Conservation (phyloP, 2,888 invertebrate genomes). For the Heterodera filipjevi region DNA sequence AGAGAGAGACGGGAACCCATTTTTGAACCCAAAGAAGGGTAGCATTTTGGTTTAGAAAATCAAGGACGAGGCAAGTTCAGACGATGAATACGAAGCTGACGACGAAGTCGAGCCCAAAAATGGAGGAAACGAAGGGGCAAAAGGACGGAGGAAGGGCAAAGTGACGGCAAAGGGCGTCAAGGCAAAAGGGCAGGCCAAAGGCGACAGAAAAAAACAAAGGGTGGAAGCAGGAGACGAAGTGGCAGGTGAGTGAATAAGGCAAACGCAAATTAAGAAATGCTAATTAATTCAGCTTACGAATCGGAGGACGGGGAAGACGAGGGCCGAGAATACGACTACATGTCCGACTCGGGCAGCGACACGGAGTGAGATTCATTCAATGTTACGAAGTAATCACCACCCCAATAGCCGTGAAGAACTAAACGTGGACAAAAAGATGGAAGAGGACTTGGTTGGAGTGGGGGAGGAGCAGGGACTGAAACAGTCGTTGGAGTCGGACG, state of each 20-base stretch:
- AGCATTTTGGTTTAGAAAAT: constrained; percentile 53
- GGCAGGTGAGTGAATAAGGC: constrained; percentile 47
- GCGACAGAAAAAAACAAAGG: constrained; percentile 45
- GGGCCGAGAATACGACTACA: constrained; percentile 64
- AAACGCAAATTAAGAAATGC: neutral
- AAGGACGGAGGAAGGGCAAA: constrained; percentile 4
- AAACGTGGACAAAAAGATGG: constrained; percentile 71
- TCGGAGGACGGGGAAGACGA: constrained; percentile 64
- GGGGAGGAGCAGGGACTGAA: constrained; percentile 87
- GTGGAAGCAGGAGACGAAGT: constrained; percentile 62
- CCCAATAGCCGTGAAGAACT: constrained; percentile 54
- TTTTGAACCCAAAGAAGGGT: neutral
- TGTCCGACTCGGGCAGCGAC: constrained; percentile 63
- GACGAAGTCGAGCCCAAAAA: constrained; percentile 34
- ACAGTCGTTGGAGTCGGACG: constrained; percentile 68
- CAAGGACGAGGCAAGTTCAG: constrained; percentile 53
- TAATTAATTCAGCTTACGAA: constrained; percentile 49
- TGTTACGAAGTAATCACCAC: neutral
- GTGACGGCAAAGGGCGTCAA: constrained; percentile 45
- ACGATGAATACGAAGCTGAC: constrained; percentile 41
- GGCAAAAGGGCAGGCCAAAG: constrained; percentile 44
- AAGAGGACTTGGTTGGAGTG: constrained; percentile 83
- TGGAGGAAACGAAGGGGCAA: constrained; percentile 18
- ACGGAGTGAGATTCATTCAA: constrained; percentile 51
- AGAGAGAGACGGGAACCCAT: neutral